phyloP scores from a whole-genome alignment of 64 coral and sea anemone genomes.

The Montipora cactus region DNA sequence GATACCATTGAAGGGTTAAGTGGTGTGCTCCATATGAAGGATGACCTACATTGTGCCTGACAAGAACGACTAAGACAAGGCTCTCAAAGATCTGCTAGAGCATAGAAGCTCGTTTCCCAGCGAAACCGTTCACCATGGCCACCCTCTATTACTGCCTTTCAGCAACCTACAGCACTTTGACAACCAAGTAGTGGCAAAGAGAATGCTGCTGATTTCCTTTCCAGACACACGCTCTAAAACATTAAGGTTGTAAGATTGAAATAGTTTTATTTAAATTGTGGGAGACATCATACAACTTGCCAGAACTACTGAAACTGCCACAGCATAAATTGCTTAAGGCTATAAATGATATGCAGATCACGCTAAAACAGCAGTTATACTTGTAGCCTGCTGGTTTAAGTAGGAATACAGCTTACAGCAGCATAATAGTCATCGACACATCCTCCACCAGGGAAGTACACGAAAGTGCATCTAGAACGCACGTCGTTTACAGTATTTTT shows the following conservation, averaged over 20 bases:
- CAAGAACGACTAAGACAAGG: neutral
- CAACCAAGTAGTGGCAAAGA: neutral
- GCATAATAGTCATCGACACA: too few species aligned
- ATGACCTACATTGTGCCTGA: constrained; percentile 5
- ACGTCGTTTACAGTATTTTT: constrained; percentile 1
- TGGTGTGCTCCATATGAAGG: constrained; percentile 10
- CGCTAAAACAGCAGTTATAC: too few species aligned
- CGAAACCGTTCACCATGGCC: constrained; percentile 18
- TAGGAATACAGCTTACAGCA: too few species aligned
- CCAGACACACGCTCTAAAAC: neutral
- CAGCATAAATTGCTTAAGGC: too few species aligned
- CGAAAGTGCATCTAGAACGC: neutral
- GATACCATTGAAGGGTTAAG: neutral
- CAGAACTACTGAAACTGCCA: too few species aligned
- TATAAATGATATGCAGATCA: too few species aligned
- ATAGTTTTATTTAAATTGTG: too few species aligned
- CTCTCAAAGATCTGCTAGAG: neutral
- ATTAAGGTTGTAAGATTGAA: too few species aligned
- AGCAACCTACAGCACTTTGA: constrained; percentile 50
- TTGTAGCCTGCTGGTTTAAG: too few species aligned
- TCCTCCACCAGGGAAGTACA: neutral
- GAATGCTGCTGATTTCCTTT: constrained; percentile 46
- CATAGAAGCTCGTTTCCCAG: neutral
- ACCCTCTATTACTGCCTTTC: neutral
- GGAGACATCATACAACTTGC: too few species aligned